Evolutionary conservation across 1,140 invertebrate genomes (phyloP).

Genomic region (Probaryconus sp.): DNA sequence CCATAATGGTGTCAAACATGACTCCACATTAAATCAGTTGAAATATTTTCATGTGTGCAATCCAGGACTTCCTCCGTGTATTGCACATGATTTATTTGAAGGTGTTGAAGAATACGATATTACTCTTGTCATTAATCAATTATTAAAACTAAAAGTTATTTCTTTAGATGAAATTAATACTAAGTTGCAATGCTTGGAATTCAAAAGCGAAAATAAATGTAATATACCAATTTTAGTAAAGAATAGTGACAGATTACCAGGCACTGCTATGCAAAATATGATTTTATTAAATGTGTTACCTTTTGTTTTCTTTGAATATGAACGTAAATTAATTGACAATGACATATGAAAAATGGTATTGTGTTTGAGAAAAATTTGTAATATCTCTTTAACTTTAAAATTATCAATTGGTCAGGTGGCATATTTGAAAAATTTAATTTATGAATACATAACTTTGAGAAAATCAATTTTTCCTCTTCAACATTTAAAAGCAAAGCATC

Average conservation of each 20-base stretch:
- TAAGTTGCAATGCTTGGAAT: conserved; percentile 2
- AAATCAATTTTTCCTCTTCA: neutral
- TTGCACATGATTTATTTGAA: conserved; percentile 7
- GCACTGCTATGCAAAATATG: conserved; percentile 28
- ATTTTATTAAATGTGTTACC: conserved; percentile 40
- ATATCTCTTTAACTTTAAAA: neutral
- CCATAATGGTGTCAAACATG: neutral
- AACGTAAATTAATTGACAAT: conserved; percentile 6
- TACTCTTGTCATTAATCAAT: conserved; percentile 9
- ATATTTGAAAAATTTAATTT: neutral
- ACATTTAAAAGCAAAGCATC: conserved; percentile 14
- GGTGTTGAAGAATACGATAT: conserved; percentile 26
- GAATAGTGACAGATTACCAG: conserved; percentile 7
- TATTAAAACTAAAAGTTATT: conserved; percentile 19
- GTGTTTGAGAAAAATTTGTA: conserved; percentile 20
- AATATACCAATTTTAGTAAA: conserved; percentile 14
- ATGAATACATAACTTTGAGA: conserved; percentile 7
- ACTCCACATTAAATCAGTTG: conserved; percentile 16
- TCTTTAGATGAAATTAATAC: conserved; percentile 24
- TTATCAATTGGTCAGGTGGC: conserved; percentile 14
- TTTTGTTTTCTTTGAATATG: conserved; percentile 19
- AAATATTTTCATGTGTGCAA: conserved; percentile 21
- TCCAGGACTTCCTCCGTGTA: too few species aligned
- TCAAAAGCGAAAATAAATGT: neutral
- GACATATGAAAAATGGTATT: conserved; percentile 39